These are phyloP conservation scores for Erpetoichthys calabaricus DNA, from an alignment of 2,797 vertebrate genomes.

Conservation along the genomic window DNA sequence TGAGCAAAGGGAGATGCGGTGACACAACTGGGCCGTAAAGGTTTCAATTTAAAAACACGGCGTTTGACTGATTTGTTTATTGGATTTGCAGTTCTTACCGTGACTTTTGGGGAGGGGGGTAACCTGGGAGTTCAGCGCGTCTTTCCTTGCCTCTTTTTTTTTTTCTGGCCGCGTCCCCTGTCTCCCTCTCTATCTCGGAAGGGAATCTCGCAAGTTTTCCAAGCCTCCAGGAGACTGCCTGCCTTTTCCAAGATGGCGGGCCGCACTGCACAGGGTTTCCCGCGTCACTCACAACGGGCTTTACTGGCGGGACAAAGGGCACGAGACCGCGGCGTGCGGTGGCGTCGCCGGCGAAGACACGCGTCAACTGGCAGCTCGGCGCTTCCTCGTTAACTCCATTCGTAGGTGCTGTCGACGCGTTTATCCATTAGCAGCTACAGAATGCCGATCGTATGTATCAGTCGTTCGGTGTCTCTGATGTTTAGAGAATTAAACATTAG, in stretches of 20 bases:
- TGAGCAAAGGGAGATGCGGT: too few relatives aligned
- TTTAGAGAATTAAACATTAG: too few relatives aligned
- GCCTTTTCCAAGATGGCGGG: conserved; percentile 74
- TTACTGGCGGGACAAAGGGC: conserved; percentile 52
- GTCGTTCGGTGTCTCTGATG: too few relatives aligned
- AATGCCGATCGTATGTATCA: too few relatives aligned
- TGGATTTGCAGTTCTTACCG: too few relatives aligned
- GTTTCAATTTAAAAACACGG: too few relatives aligned
- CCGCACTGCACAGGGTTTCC: conserved; percentile 74
- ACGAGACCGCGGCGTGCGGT: conserved; percentile 17
- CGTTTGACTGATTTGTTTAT: too few relatives aligned
- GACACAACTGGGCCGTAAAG: too few relatives aligned
- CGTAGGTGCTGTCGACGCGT: too few relatives aligned
- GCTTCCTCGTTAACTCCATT: background rate
- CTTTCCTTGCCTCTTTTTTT: conserved; percentile 1
- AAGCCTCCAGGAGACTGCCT: conserved; percentile 33
- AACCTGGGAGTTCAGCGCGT: background rate
- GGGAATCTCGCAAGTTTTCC: conserved; percentile 47
- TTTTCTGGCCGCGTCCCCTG: conserved; percentile 19
- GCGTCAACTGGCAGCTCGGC: background rate
- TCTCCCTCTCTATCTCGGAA: conserved; percentile 29
- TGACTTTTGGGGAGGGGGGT: background rate
- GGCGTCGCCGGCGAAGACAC: background rate
- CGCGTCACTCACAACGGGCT: conserved; percentile 58
- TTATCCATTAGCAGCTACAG: too few relatives aligned